These are phyloP conservation scores for Bursaphelenchus okinawaensis DNA, from an alignment of 2,888 invertebrate species.

Conservation along the genomic window DNA sequence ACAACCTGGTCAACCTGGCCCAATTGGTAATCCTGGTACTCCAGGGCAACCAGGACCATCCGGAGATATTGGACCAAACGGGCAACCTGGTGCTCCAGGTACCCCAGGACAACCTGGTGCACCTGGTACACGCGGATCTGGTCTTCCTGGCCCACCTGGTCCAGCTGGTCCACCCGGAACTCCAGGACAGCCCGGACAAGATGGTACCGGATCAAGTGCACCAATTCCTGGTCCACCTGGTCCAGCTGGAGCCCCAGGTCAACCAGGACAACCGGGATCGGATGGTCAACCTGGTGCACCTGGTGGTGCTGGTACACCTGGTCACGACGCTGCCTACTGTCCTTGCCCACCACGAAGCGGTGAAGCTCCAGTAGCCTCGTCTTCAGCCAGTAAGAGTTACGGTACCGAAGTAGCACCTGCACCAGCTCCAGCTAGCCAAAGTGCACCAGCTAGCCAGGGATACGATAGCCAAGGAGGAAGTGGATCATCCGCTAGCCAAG, in stretches of 20 bases:
- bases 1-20: not conserved
- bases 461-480: too few relatives aligned
- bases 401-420: not conserved
- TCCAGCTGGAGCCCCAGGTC: constrained; percentile 1
- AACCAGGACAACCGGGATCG: constrained; percentile 16
- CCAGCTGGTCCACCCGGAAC: constrained; percentile 4
- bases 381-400: too few relatives aligned
- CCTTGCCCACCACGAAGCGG: constrained; percentile 1
- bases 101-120: constrained; percentile 14
- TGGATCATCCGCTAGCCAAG: too few relatives aligned
- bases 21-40: not conserved
- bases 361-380: not conserved
- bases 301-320: constrained; percentile 2
- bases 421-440: not conserved
- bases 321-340: not conserved
- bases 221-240: constrained; percentile 4
- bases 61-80: not conserved
- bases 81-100: not conserved
- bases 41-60: not conserved
- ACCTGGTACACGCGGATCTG: not conserved
- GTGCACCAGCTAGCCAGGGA: too few relatives aligned
- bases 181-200: constrained; percentile 14
- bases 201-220: not conserved
- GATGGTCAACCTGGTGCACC: constrained; percentile 22
- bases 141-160: not conserved